Conservation (phyloP, 2,797 vertebrate genomes). For the Lophotriccus pileatus region DNA sequence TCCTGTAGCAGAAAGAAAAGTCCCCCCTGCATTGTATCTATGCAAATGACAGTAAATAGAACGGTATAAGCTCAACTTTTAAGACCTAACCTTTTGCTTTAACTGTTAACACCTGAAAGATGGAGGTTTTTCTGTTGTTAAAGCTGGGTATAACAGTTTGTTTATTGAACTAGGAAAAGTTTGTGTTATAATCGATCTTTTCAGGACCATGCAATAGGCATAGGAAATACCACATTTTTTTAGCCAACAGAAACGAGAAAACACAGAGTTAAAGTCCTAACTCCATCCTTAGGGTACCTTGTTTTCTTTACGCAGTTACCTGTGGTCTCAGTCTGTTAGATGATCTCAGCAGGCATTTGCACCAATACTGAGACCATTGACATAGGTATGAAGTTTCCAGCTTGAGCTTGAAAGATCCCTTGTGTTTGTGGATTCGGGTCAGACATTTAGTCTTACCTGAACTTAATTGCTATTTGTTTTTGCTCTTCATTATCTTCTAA, state of each 20-base stretch:
- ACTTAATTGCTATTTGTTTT: conserved; percentile 63
- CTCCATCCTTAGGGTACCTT: background rate
- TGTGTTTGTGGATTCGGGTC: conserved; percentile 66
- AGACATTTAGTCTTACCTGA: conserved; percentile 51
- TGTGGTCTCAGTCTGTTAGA: background rate
- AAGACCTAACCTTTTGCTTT: conserved; percentile 6
- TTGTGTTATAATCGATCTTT: background rate
- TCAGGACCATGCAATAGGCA: background rate
- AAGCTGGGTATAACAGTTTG: background rate
- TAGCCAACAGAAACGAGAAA: background rate
- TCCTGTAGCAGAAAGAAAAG: conserved; percentile 34
- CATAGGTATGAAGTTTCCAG: conserved; percentile 43
- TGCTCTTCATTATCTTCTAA: conserved; percentile 33
- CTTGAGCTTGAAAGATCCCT: conserved; percentile 13
- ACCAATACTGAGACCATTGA: conserved; percentile 6
- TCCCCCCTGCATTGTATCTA: conserved; percentile 10
- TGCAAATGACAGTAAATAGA: conserved; percentile 59
- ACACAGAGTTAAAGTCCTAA: conserved; percentile 20
- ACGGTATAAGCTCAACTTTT: conserved; percentile 35
- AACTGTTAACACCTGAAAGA: conserved; percentile 30
- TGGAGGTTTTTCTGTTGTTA: background rate
- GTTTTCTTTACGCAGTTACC: conserved; percentile 27
- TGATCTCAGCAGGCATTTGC: background rate
- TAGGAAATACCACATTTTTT: background rate
- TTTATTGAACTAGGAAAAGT: background rate